These are phyloP conservation scores for Hemibagrus guttatus DNA, from an alignment of 2,797 vertebrate species.

Conservation along the genomic window DNA sequence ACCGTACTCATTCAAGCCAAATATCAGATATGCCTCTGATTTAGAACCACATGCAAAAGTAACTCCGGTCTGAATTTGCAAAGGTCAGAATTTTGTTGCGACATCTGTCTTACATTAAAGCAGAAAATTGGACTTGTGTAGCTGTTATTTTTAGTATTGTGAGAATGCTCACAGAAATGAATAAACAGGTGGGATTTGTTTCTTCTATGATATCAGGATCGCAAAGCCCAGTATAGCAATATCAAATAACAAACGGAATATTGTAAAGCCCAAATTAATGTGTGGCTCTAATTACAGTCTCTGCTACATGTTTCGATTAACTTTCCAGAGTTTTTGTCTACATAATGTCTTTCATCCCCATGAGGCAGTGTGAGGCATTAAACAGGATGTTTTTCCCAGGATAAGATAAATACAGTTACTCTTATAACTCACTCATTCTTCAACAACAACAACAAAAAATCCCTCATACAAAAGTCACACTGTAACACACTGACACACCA, in stretches of 20 bases:
- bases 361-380: conserved; percentile 11
- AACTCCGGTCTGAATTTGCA: neutral
- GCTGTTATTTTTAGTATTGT: neutral
- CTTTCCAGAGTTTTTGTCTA: conserved; percentile 9
- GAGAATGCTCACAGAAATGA: neutral
- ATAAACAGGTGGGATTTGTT: neutral
- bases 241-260: neutral
- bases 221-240: neutral
- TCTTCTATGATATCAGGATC: neutral
- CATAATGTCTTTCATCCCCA: conserved; percentile 10
- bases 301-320: conserved; percentile 20
- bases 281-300: conserved; percentile 19
- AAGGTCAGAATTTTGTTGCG: neutral
- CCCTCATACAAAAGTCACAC: conserved; percentile 5
- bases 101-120: neutral
- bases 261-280: neutral
- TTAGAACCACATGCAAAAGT: no score
- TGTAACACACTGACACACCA: conserved; percentile 15
- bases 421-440: neutral
- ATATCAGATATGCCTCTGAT: conserved; percentile 3
- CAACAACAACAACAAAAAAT: neutral
- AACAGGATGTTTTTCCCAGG: neutral
- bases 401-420: conserved; percentile 4
- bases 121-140: no score
- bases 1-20: neutral